Evolutionary conservation across 2,797 vertebrate genomes (phyloP), one percentile per base, ranked within the genome.

Genomic region (Gobio occitaniae): DNA sequence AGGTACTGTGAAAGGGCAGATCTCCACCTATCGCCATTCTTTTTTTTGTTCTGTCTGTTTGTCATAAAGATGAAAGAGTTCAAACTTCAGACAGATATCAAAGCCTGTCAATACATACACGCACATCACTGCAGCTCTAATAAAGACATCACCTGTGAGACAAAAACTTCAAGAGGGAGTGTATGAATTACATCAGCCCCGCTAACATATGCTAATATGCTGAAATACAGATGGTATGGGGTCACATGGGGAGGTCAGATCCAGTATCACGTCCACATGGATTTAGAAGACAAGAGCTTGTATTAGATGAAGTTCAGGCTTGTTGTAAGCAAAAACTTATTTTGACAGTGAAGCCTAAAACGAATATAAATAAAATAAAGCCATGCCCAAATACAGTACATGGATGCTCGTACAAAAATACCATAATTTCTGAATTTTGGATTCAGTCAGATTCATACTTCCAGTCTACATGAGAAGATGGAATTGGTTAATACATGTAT

Each of bases 51-150:
- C 78, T 59, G 32, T 21, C 44, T 80, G 76, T 65, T 86, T 80
- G 76, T 84, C 72, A 75, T 48, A 65, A 84, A 85, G 65, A 87
- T 86, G 83, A 89, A 90, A 86, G 87, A 71, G 84, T 86, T 78
- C 59, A 80, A 56, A 75, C 82, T 82, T 83, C 84, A 68, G 36
- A 75, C 71, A 48, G 48, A 80, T 86, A 87, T 87, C 48, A 88
- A 86, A 86, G 47, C 38, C 77, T 48, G 71, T 82, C 74, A 32
- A 70, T 75, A 69, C 63, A 68, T 74, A 82, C 82, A 85, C 63
- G 59, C 82, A 84, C 38, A 68, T 56, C 63, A 29, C 54, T 52
- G 69, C 54, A 72, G 29, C 68, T 66, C 44, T 66, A 76, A 83
- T 54, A 68, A 52, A 83, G 82, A 66, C 61, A 83, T 83, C 82